Evolutionary conservation across 1,140 invertebrate species (phyloP).

Genomic region (Schlechtendalia chinensis): DNA sequence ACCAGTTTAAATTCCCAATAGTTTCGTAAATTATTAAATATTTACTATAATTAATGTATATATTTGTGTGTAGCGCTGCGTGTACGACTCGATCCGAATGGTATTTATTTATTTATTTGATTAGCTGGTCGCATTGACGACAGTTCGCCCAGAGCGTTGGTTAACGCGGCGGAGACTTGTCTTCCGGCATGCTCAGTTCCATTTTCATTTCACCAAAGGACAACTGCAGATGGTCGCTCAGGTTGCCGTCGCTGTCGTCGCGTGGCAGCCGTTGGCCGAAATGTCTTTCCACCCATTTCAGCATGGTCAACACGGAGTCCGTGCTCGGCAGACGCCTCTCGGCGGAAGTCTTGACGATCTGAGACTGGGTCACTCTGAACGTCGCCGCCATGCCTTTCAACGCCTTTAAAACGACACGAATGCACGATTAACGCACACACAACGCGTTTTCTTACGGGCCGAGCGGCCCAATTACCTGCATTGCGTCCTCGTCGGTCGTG

Average conservation of each 20-base stretch:
- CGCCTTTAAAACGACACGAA: slow-evolving; percentile 65
- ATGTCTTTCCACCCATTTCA: slow-evolving; percentile 85
- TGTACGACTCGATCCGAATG: too few species aligned
- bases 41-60: too few species aligned
- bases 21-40: too few species aligned
- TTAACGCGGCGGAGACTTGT: neutral
- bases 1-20: too few species aligned
- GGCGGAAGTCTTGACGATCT: slow-evolving; percentile 79
- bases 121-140: too few species aligned
- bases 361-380: slow-evolving; percentile 79
- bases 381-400: slow-evolving; percentile 87
- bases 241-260: slow-evolving; percentile 51
- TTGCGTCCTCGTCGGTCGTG: slow-evolving; percentile 86
- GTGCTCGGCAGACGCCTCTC: slow-evolving; percentile 81
- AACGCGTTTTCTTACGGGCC: too few species aligned
- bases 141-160: too few species aligned
- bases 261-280: slow-evolving; percentile 71
- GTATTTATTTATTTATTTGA: too few species aligned
- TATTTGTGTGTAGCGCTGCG: too few species aligned
- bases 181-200: slow-evolving; percentile 48
- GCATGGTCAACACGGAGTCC: slow-evolving; percentile 81
- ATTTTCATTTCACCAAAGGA: slow-evolving; percentile 46
- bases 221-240: slow-evolving; percentile 24
- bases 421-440: too few species aligned
- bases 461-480: slow-evolving; percentile 69